Base-by-base conservation (phyloP, 2,113 vertebrate species). In the Spea bombifrons region DNA sequence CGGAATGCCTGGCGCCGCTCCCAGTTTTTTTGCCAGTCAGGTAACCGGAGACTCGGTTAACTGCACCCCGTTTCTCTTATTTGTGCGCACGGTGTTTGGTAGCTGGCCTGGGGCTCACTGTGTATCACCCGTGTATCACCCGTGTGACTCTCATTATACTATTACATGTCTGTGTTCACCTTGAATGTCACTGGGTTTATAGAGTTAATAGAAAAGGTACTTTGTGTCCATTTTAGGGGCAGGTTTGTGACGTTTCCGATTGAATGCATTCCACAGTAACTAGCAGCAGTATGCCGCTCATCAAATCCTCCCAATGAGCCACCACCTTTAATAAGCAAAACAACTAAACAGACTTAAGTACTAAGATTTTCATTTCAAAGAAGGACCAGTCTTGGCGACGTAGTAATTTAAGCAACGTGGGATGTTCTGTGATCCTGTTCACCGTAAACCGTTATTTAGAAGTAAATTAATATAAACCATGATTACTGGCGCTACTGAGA, bases 1-100 rank as follows among this genome's bases (percentile, higher is more conserved):
- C 90, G 91, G 91, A 96, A 94, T 91, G 90, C 86, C 91, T 94
- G 94, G 90, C 94, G 92, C 86, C 94, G 96, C 76, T 93, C 90
- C 85, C 94, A 92, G 83, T 97, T 97, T 95, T 97, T 97, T 94
- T 91, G 90, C 1, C 89, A 83, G 81, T 86, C 95, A 97, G 96
- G 96, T 97, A 97, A 97, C 92, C 61, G 7, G 30, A 3, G 66
- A 4, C 45, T 83, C 76, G 65, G 63, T 81, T 63, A 8, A 30
- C 83, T 83, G 76, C 82, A 15, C 57, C 6, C 13, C 83, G 83
- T 80, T 81, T 48, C 59, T 64, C 55, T 83, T 79, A 10, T 8
- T 53, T 8, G 7, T 53, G 50, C 15, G 79, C 84, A 80, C 73
- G 68, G 0, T 0, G 74, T 69, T 4, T 74, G 86, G 71, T 59